Percentiles rank a stretch among this genome's conserved stretches.
Conservation (phyloP, 2,888 invertebrate species). For the Incurvaria masculella region DNA sequence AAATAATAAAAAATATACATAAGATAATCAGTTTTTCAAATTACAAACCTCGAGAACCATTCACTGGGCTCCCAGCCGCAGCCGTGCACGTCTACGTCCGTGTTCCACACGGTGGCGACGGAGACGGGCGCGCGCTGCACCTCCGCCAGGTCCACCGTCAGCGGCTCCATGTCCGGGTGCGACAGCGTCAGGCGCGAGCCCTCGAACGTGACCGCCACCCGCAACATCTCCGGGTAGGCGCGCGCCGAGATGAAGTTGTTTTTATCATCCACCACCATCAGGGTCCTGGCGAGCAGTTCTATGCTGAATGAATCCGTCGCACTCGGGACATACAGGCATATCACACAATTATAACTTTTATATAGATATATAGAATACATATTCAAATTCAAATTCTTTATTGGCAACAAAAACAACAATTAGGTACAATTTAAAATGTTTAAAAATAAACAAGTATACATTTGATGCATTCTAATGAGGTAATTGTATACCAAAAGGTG, state of each 20-base stretch:
- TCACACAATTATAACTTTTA: too few relatives aligned
- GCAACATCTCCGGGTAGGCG: constrained; percentile 36
- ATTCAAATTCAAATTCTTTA: too few relatives aligned
- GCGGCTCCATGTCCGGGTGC: constrained; percentile 43
- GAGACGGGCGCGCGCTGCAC: constrained; percentile 9
- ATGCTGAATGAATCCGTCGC: too few relatives aligned
- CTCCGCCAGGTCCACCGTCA: constrained; percentile 32
- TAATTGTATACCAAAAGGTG: too few relatives aligned
- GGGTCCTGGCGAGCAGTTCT: constrained; percentile 24
- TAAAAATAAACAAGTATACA: too few relatives aligned
- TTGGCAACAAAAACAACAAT: too few relatives aligned
- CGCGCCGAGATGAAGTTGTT: constrained; percentile 42
- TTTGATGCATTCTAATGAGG: too few relatives aligned
- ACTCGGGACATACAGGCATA: too few relatives aligned
- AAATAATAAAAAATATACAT: too few relatives aligned
- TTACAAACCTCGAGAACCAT: constrained; percentile 55
- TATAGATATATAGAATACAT: too few relatives aligned
- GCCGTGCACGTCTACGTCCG: constrained; percentile 47
- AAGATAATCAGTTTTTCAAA: not conserved
- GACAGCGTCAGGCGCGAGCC: constrained; percentile 35
- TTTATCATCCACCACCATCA: constrained; percentile 39
- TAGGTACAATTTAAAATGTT: too few relatives aligned
- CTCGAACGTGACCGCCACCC: constrained; percentile 33
- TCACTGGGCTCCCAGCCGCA: constrained; percentile 62
- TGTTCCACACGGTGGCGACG: constrained; percentile 42